Base-by-base conservation (phyloP, 2,797 vertebrate species). In the Champsocephalus esox region DNA sequence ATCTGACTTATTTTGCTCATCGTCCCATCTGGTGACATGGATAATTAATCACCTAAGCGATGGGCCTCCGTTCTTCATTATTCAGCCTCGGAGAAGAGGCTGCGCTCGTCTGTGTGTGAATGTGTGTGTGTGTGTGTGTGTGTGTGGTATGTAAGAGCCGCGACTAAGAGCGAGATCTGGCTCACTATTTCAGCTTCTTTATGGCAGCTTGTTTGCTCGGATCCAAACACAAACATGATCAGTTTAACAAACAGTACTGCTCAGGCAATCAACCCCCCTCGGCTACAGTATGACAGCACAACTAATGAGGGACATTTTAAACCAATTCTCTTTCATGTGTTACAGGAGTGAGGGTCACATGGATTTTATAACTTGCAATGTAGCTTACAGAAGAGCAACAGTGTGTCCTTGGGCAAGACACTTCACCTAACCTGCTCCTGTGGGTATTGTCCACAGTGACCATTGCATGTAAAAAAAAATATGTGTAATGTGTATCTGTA, bases 1-100 rank as follows among this genome's bases (percentile, higher is more conserved):
- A 85, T 87, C 78, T 55, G 61, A 82, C 63, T 79, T 87, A 4
- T 82, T 87, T 65, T 52, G 50, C 82, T 90, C 88, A 77, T 89
- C 75, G 56, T 90, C 88, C 91, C 92, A 93, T 95, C 89, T 88
- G 84, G 82, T 94, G 93, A 92, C 92, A 94, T 90, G 83, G 90
- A 94, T 93, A 94, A 95, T 94, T 94, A 92, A 94, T 95, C 91
- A 93, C 88, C 86, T 90, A 84, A 89, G 86, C 86, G 87, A 92
- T 90, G 82, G 89, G 87, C 87, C 88, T 88, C 85, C 79, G 77
- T 91, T 93, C 81, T 90, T 92, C 88, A 93, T 94, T 93, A 93
- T 92, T 94, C 92, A 92, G 87, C 87, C 84, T 68, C 46, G 45
- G 79, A 91, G 84, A 92, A 86, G 73, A 84, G 75, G 54, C 70